Evolutionary conservation across 2,888 invertebrate genomes (phyloP), one percentile per base, ranked within the genome.

Genomic region (Mythimna pallens): DNA sequence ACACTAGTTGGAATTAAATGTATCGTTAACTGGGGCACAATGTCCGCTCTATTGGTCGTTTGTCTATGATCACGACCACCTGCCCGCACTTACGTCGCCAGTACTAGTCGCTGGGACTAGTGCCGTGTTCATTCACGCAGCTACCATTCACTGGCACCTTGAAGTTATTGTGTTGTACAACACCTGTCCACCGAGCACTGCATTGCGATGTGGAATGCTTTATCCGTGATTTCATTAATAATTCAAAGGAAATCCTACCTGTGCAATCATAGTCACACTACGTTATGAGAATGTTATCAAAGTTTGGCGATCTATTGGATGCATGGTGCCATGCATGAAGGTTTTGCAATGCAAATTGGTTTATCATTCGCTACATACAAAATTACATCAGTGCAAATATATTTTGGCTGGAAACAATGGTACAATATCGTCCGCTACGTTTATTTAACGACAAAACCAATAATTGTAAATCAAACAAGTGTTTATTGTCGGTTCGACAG

Each of bases 11-110:
- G 75, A 82, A 85, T 88, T 86, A 86, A 88, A 88, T 85, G 83
- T 85, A 85, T 83, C 86, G 85, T 83, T 85, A 90, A 89, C 86
- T 90, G 80, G 89, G 87, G 58, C 89, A 90, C 83, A 86, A 83
- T 86, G 87, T 87, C 87, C 89, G 86, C 82, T 85, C 82, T 76
- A 87, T 88, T 84, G 80, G 82, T 70, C 73, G 76, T 76, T 81
- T 78, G 80, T 85, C 85, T 81, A 80, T 78, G 76, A 68, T 78
- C 76, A 73, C 69, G 70, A 70, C 70, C 65, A 76, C 68, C 68
- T 68, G 79, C 78, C 76, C 65, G 58, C 70, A 82, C 75, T n/a
- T 63, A 43, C 61, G 64, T 52, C 55, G 61, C 54, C 54, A 30
- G 69, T 55, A 47, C 47, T 57, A 50, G 64, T 58, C 43, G 22